Evolutionary conservation across 30 jellyfish, hydroid and myxozoan genomes (phyloP), one percentile per base, ranked within the genome.

Genomic region (Rhopilema esculentum): DNA sequence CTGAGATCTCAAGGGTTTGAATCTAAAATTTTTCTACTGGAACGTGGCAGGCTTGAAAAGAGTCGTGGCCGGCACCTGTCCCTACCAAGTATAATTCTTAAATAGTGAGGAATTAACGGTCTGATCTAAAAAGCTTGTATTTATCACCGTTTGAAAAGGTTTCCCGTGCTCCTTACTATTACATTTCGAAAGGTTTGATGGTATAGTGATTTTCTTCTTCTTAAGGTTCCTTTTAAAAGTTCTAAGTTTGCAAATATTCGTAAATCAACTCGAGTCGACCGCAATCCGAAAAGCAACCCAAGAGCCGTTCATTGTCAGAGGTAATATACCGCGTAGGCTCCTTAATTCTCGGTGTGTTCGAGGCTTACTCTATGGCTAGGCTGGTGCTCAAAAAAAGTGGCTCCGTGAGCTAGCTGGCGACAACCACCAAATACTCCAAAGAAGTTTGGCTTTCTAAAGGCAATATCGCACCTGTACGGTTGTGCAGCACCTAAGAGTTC

Each of bases 381-480:
- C 12, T 40, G 12, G 12, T 40, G 12, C 57, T 40, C 9, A 6
- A n/a, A n/a, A 12, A 40, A 12, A 12, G 57, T 12, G 6, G 57
- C 9, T 40, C 12, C 6, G 12, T 40, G 9, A 40, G 57, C 9
- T 40, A 6, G 57, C 57, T 40, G 57, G 57, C 57, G 57, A 40
- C 57, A 40, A 40, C 57, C 9, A 12, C 57, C 57, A 40, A 40
- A 40, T 40, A 40, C 57, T 12, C 57, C 57, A 6, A 12, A 40
- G 57, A 40, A 2, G 57, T 40, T 40, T 40, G 27, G 77, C 77
- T 66, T 66, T 66, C 16, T 16, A 33, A 66, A 66, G 23, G 77
- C 15, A 22, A 66, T 33, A 66, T 20, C 16, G 19, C 15, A 23
- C 12, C 9, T 2, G 12, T 40, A 12, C 12, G 57, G 57, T 40